Evolutionary conservation across 2,113 vertebrate genomes (phyloP).

Genomic region (Cinclus mexicanus): DNA sequence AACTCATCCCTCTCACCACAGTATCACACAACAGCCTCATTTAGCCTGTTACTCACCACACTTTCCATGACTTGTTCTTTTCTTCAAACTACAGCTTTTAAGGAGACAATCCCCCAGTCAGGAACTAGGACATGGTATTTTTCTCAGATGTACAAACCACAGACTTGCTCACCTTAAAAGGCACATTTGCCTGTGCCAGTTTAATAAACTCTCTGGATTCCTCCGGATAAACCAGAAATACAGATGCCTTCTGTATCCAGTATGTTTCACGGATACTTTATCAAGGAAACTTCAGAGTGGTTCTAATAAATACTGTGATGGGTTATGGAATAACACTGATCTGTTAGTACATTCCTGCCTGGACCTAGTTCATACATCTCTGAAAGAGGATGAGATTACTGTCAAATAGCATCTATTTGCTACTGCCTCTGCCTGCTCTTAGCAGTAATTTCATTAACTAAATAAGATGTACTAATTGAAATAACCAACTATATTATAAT

Average conservation of each 20-base stretch:
- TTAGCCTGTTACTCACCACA: slow-evolving; percentile 21
- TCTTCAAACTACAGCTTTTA: neutral
- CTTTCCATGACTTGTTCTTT: neutral
- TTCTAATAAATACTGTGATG: neutral
- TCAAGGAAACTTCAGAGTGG: neutral
- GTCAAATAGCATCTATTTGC: neutral
- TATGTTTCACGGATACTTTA: neutral
- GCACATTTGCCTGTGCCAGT: neutral
- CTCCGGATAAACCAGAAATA: neutral
- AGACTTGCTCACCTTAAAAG: neutral
- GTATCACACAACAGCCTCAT: neutral
- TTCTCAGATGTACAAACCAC: neutral
- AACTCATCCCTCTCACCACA: neutral
- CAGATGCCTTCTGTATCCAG: neutral
- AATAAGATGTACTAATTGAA: neutral
- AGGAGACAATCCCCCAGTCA: neutral
- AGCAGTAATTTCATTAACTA: neutral
- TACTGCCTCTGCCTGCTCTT: neutral
- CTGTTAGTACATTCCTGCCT: neutral
- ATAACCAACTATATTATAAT: neutral
- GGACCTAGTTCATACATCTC: neutral
- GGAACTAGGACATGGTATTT: neutral
- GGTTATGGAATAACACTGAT: neutral
- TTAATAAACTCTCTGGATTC: neutral
- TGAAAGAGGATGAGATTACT: neutral